Evolutionary conservation across 2,888 invertebrate species (phyloP).

Genomic region (Periphyllus acericola): DNA sequence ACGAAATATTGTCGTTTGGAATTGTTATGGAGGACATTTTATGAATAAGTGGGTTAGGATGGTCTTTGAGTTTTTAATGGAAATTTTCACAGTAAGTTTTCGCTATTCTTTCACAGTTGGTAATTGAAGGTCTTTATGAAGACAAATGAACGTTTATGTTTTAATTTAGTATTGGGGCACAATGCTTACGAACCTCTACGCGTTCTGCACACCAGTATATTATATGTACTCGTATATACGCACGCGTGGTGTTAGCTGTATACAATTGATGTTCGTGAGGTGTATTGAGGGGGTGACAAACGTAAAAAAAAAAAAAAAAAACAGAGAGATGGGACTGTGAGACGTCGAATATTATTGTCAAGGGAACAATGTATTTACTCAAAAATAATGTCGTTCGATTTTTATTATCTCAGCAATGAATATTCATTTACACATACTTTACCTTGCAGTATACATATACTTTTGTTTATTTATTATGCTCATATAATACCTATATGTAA

Average conservation of each 20-base stretch:
- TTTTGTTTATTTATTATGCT: background rate
- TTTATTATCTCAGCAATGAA: conserved; percentile 39
- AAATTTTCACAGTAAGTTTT: no score
- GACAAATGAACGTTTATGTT: no score
- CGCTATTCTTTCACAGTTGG: no score
- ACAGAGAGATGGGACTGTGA: conserved; percentile 17
- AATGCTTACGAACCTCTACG: no score
- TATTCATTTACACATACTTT: conserved; percentile 29
- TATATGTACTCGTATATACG: no score
- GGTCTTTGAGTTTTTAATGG: no score
- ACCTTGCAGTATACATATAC: background rate
- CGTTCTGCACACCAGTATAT: no score
- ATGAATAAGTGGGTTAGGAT: no score
- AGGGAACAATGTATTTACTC: conserved; percentile 46
- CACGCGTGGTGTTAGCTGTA: background rate
- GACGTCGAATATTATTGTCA: conserved; percentile 29
- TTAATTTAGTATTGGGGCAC: no score
- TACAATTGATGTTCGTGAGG: background rate
- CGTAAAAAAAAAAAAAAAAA: background rate
- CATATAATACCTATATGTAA: background rate
- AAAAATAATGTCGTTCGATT: conserved; percentile 49
- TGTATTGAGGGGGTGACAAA: background rate
- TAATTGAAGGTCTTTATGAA: no score
- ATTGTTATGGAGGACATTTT: no score
- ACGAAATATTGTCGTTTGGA: no score